These are phyloP conservation scores for Catocala sponsa DNA, from an alignment of 2,888 invertebrate species.

Conservation along the genomic window DNA sequence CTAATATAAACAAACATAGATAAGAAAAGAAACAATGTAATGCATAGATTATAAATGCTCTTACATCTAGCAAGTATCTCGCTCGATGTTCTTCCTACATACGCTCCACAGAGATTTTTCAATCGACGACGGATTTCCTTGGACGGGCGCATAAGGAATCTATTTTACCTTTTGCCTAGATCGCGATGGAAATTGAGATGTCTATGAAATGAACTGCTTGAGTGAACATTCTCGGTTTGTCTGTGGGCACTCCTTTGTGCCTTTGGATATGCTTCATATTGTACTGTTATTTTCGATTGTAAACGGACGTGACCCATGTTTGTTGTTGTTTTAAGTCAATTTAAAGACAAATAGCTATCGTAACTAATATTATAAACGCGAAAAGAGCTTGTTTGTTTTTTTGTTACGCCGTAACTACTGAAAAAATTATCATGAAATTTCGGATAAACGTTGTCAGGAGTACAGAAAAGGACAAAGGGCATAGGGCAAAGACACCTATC, in stretches of 20 bases:
- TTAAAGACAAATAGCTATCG: too few species aligned
- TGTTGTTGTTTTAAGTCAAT: background rate
- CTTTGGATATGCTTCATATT: conserved; percentile 16
- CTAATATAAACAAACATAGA: too few species aligned
- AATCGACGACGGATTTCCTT: conserved; percentile 78
- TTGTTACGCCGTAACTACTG: too few species aligned
- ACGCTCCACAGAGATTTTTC: conserved; percentile 75
- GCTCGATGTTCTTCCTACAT: conserved; percentile 46
- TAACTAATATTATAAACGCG: too few species aligned
- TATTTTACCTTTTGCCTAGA: conserved; percentile 65
- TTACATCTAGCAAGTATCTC: conserved; percentile 42
- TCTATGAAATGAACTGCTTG: conserved; percentile 49
- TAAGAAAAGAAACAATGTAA: too few species aligned
- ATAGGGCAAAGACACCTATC: too few species aligned
- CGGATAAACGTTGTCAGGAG: too few species aligned
- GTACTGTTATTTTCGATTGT: conserved; percentile 2
- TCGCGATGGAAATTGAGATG: conserved; percentile 58
- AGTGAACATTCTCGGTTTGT: conserved; percentile 37
- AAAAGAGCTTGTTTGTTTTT: too few species aligned
- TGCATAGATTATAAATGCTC: too few species aligned
- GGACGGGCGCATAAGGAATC: conserved; percentile 66
- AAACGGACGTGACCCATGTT: background rate
- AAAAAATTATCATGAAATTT: too few species aligned
- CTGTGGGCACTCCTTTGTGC: conserved; percentile 29
- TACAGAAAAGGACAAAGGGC: too few species aligned